phyloP scores from a whole-genome alignment of 2,113 vertebrate species.

The Takifugu bimaculatus region DNA sequence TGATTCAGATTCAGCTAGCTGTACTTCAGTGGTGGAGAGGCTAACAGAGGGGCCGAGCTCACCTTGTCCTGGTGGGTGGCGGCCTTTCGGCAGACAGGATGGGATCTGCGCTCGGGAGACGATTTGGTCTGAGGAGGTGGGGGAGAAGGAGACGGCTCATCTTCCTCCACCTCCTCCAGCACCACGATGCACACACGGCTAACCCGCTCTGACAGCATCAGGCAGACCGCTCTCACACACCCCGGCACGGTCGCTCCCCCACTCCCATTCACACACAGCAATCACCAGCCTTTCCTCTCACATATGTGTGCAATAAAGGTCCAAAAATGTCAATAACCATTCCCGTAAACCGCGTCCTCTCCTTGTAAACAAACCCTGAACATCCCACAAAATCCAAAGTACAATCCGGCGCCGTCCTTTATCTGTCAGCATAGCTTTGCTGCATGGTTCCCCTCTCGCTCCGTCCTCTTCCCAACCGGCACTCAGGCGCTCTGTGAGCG shows the following conservation, averaged over 20 bases:
- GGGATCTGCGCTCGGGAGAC: slow-evolving; percentile 53
- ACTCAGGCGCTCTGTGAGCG: slow-evolving; percentile 36
- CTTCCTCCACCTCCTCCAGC: slow-evolving; percentile 93
- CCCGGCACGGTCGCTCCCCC: slow-evolving; percentile 14
- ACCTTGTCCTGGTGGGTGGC: slow-evolving; percentile 65
- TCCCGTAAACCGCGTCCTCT: slow-evolving; percentile 8
- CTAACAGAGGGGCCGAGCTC: slow-evolving; percentile 32
- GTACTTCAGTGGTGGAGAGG: not conserved
- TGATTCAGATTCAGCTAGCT: not conserved
- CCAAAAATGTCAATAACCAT: slow-evolving; percentile 30
- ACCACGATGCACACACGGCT: slow-evolving; percentile 99
- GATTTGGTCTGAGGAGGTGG: slow-evolving; percentile 57
- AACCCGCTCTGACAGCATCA: slow-evolving; percentile 84
- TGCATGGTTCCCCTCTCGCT: slow-evolving; percentile 42
- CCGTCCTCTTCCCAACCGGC: slow-evolving; percentile 22
- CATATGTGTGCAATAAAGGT: slow-evolving; percentile 36
- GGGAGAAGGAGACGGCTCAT: slow-evolving; percentile 58
- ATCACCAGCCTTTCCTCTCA: slow-evolving; percentile 36
- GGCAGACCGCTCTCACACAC: slow-evolving; percentile 30
- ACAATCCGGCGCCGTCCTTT: slow-evolving; percentile 49
- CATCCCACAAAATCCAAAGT: slow-evolving; percentile 40
- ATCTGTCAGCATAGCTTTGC: slow-evolving; percentile 46
- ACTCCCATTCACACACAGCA: slow-evolving; percentile 9
- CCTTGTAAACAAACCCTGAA: slow-evolving; percentile 21
- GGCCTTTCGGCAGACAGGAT: slow-evolving; percentile 51